Evolutionary conservation across 2,113 vertebrate genomes (phyloP).

Genomic region (Lagopus muta): DNA sequence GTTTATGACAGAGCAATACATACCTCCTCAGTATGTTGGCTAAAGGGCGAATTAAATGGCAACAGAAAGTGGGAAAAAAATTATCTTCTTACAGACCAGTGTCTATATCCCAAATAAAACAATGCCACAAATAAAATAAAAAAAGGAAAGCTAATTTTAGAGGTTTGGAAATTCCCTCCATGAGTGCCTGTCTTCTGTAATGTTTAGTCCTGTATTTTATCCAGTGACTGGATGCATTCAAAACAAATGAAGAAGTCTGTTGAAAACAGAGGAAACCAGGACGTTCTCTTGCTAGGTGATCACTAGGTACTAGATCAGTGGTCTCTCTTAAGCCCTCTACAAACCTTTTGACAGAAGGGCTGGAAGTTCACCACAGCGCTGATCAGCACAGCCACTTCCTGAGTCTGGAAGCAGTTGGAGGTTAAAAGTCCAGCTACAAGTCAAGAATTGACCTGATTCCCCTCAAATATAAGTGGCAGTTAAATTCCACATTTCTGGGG

Average conservation of each 20-base stretch:
- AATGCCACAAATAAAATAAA: background rate
- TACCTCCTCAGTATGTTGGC: background rate
- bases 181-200: background rate
- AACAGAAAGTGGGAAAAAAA: background rate
- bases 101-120: background rate
- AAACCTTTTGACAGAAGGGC: background rate
- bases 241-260: background rate
- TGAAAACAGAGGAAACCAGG: background rate
- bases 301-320: background rate
- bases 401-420: background rate
- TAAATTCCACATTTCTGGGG: slow-evolving; percentile 6
- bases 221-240: background rate
- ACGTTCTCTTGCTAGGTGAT: background rate
- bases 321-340: background rate
- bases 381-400: background rate
- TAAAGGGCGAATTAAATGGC: background rate
- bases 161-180: background rate
- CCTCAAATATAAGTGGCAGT: background rate
- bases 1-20: background rate
- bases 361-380: background rate
- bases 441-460: background rate
- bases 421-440: background rate
- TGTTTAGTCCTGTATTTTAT: background rate
- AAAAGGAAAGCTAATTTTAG: background rate
- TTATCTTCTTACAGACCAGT: background rate